Evolutionary conservation across 2,113 vertebrate species (phyloP).

Genomic region (Ceratotherium simum): DNA sequence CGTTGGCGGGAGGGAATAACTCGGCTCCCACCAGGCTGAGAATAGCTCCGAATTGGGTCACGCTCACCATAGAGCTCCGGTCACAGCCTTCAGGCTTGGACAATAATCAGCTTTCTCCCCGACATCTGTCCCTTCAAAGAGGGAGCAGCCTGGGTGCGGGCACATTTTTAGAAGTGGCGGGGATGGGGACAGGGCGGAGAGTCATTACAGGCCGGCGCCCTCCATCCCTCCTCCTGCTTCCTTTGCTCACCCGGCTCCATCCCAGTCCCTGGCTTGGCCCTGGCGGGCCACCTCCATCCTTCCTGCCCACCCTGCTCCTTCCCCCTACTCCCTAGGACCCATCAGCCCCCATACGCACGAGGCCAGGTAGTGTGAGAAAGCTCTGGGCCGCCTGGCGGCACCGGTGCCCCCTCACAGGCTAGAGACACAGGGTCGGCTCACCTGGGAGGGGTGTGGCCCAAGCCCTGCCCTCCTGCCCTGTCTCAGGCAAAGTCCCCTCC

Average conservation of each 20-base stretch:
- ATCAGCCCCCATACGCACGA: neutral
- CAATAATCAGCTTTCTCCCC: conserved; percentile 74
- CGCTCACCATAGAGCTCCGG: conserved; percentile 8
- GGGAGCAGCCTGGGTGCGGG: neutral
- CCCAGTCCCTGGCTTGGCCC: too few species aligned
- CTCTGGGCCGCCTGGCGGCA: neutral
- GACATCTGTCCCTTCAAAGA: conserved; percentile 63
- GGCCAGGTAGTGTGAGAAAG: neutral
- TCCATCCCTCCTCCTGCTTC: neutral
- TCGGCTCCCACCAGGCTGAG: conserved; percentile 76
- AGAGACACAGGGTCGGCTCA: neutral
- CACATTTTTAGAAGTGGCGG: neutral
- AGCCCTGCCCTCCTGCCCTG: too few species aligned
- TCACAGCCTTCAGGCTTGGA: conserved; percentile 74
- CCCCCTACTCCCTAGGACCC: too few species aligned
- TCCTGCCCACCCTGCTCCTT: neutral
- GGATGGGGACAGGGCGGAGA: neutral
- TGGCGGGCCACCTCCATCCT: neutral
- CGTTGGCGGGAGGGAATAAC: conserved; percentile 43
- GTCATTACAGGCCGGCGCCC: neutral
- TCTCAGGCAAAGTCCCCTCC: neutral
- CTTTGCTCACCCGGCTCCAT: accelerated
- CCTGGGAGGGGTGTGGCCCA: neutral
- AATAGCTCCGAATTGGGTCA: conserved; percentile 83
- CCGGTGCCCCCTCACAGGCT: neutral